phyloP scores from a whole-genome alignment of 2,888 invertebrate species.

The Folsomia manolachei region DNA sequence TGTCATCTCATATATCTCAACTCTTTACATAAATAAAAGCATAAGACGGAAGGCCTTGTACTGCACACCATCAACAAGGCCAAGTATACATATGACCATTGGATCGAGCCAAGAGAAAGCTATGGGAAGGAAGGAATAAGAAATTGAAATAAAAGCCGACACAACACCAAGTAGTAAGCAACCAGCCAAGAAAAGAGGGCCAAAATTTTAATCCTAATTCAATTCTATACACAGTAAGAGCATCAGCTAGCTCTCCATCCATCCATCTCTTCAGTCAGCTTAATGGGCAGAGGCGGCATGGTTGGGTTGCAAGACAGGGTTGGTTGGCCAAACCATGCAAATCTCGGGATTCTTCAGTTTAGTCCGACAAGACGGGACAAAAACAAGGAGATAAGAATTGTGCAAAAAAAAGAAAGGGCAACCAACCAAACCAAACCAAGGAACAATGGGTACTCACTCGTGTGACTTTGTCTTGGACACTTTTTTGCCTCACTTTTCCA shows the following conservation, averaged over 20 bases:
- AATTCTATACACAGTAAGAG: constrained; percentile 23
- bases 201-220: constrained; percentile 35
- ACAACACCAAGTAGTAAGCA: too few species aligned
- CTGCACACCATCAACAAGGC: too few species aligned
- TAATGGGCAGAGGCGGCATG: background rate
- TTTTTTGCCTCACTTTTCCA: background rate
- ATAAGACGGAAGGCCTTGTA: too few species aligned
- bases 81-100: too few species aligned
- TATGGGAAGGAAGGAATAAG: background rate
- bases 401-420: background rate
- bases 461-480: background rate
- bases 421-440: background rate
- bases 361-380: background rate
- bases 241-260: constrained; percentile 3
- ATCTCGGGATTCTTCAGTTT: background rate
- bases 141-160: constrained; percentile 6
- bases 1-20: constrained; percentile 18
- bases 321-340: constrained; percentile 15
- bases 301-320: background rate
- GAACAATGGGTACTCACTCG: background rate
- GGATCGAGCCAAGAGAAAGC: too few species aligned
- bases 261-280: constrained; percentile 3
- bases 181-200: constrained; percentile 21
- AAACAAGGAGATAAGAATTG: constrained; percentile 15
- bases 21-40: background rate